Conservation (phyloP, 2,888 invertebrate species). For the Synanthedon vespiformis region DNA sequence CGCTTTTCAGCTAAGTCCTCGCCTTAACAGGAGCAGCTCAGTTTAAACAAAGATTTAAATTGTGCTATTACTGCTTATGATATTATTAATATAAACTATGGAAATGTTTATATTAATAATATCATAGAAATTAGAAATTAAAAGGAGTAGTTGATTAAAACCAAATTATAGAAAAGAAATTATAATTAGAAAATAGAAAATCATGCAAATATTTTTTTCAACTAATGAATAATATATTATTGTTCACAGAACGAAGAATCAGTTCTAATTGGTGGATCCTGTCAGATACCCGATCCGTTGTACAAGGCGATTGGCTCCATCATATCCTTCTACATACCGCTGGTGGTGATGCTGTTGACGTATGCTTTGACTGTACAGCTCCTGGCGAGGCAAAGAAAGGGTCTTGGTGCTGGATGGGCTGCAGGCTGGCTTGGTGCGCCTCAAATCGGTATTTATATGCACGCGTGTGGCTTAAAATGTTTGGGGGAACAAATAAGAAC, state of each 20-base stretch:
- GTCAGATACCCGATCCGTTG: conserved; percentile 88
- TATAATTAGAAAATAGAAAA: too few relatives aligned
- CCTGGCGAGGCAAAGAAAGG: conserved; percentile 85
- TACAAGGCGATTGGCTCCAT: conserved; percentile 94
- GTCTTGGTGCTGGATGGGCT: conserved; percentile 76
- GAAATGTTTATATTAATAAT: too few relatives aligned
- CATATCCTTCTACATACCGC: conserved; percentile 95
- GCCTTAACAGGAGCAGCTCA: too few relatives aligned
- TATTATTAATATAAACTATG: too few relatives aligned
- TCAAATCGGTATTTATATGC: conserved; percentile 56
- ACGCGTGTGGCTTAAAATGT: not conserved
- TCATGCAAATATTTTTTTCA: not conserved
- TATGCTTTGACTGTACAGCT: conserved; percentile 92
- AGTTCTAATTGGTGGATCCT: conserved; percentile 84
- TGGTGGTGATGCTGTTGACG: conserved; percentile 95
- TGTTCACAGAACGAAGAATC: conserved; percentile 82
- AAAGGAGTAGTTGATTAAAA: not conserved
- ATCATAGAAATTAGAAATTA: too few relatives aligned
- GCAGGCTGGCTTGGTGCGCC: conserved; percentile 80
- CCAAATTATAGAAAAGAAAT: not conserved
- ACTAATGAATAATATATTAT: conserved; percentile 4
- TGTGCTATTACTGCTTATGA: too few relatives aligned
- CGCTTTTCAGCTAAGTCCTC: too few relatives aligned
- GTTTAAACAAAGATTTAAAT: too few relatives aligned
- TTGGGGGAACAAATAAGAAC: not conserved